A percentile compares a stretch with the other conserved stretches of the same genome.
Evolutionary conservation across 64 coral and sea anemone genomes (phyloP).

Genomic region (Montipora cactus): DNA sequence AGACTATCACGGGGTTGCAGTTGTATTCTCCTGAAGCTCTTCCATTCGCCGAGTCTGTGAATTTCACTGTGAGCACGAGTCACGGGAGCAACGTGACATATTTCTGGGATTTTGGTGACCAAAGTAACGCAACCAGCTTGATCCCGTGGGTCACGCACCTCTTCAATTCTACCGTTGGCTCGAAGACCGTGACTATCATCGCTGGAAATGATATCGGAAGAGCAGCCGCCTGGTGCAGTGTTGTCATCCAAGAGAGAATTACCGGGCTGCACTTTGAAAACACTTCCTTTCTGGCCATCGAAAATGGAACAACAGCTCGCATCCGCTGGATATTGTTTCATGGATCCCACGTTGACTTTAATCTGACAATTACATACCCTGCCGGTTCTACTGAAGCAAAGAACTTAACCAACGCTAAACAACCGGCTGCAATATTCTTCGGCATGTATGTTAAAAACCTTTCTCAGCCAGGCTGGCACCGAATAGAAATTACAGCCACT

Average conservation of each 20-base stretch:
- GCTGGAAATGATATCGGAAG: constrained; percentile 26
- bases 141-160: constrained; percentile 22
- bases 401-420: constrained; percentile 46
- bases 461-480: constrained; percentile 12
- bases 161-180: neutral
- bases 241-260: constrained; percentile 46
- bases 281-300: neutral
- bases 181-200: neutral
- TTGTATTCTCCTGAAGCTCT: neutral
- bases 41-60: neutral
- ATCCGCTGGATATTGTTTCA: constrained; percentile 45
- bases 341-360: constrained; percentile 60
- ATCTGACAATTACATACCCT: neutral
- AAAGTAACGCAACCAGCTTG: constrained; percentile 13
- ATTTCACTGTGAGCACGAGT: neutral
- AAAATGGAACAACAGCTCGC: constrained; percentile 6
- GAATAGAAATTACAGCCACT: constrained; percentile 38
- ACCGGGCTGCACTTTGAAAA: constrained; percentile 7
- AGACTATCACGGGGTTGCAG: neutral
- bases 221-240: neutral
- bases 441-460: constrained; percentile 30
- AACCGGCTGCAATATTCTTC: constrained; percentile 47
- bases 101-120: constrained; percentile 39
- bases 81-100: constrained; percentile 31
- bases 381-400: constrained; percentile 1